phyloP scores from a whole-genome alignment of 2,888 invertebrate species.

The Halictus quadricinctus region DNA sequence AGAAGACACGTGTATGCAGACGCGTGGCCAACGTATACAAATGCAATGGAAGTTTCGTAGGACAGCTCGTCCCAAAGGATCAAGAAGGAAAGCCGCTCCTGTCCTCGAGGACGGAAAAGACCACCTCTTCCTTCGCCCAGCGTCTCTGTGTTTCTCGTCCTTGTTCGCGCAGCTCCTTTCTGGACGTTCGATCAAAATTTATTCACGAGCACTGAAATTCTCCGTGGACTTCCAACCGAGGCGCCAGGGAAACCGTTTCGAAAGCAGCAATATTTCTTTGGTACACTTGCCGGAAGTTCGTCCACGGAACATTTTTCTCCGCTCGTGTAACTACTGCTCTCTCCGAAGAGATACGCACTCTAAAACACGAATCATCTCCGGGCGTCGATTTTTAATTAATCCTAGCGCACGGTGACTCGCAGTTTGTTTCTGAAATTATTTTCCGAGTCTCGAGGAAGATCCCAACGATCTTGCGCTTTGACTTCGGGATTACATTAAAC shows the following conservation, averaged over 20 bases:
- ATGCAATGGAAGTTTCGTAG: slow-evolving; percentile 45
- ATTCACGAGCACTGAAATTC: slow-evolving; percentile 60
- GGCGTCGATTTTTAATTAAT: slow-evolving; percentile 4
- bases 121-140: not conserved
- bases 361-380: not conserved
- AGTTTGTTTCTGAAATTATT: slow-evolving; percentile 4
- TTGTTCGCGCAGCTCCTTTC: slow-evolving; percentile 30
- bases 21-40: slow-evolving; percentile 38
- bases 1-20: slow-evolving; percentile 30
- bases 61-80: slow-evolving; percentile 57
- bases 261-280: slow-evolving; percentile 35
- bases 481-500: not conserved
- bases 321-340: not conserved
- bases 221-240: slow-evolving; percentile 35
- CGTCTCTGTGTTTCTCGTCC: slow-evolving; percentile 16
- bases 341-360: not conserved
- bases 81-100: slow-evolving; percentile 51
- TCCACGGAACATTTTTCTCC: not conserved
- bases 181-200: slow-evolving; percentile 59
- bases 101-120: slow-evolving; percentile 40
- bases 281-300: not conserved
- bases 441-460: not conserved
- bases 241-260: slow-evolving; percentile 7
- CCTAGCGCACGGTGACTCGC: not conserved
- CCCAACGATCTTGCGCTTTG: not conserved